Percentiles rank a stretch among this genome's conserved stretches.
Conservation (phyloP, 2,888 invertebrate species). For the Marasmarcha lunaedactyla region DNA sequence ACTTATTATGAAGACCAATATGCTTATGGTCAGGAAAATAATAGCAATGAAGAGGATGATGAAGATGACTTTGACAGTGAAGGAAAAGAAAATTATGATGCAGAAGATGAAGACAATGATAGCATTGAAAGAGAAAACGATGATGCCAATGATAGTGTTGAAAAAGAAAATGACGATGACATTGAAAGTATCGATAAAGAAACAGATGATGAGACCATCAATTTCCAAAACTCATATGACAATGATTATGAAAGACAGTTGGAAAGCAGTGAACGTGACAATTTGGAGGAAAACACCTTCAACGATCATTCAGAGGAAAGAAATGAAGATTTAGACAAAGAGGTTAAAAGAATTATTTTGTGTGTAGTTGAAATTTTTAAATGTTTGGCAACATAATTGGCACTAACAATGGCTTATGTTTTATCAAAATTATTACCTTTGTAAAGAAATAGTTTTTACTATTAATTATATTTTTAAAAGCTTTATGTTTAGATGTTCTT, state of each 20-base stretch:
- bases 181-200: conserved; percentile 14
- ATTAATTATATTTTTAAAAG: too few species aligned
- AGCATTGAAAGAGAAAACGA: conserved; percentile 23
- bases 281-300: too few species aligned
- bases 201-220: not conserved
- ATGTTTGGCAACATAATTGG: conserved; percentile 27
- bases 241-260: too few species aligned
- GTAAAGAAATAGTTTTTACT: too few species aligned
- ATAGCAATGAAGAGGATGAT: conserved; percentile 27
- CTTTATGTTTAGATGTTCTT: too few species aligned
- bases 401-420: conserved; percentile 27
- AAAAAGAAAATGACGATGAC: conserved; percentile 18
- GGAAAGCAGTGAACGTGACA: too few species aligned
- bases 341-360: not conserved
- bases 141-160: conserved; percentile 22
- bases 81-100: conserved; percentile 26
- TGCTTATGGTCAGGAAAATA: conserved; percentile 22
- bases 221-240: too few species aligned
- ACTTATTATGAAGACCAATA: conserved; percentile 24
- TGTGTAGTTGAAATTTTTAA: not conserved
- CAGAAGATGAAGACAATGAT: conserved; percentile 20
- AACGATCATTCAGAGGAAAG: too few species aligned
- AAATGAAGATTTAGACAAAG: not conserved
- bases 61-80: conserved; percentile 22
- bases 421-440: not conserved